These are phyloP conservation scores for Drosophila erecta DNA, from an alignment of 1,140 invertebrate species.

Conservation along the genomic window DNA sequence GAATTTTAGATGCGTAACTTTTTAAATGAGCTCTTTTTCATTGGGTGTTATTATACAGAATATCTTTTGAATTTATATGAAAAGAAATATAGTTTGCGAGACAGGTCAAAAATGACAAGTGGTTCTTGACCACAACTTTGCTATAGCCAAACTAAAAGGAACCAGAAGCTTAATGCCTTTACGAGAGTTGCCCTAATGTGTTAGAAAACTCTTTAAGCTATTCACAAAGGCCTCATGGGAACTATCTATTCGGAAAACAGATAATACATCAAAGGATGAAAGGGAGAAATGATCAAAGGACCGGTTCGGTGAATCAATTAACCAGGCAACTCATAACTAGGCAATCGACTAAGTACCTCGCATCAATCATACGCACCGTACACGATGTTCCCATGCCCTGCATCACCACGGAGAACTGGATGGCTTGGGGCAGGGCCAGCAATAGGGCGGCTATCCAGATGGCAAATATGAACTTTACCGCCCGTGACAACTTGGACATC, in stretches of 20 bases:
- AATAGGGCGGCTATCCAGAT: constrained; percentile 90
- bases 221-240: not conserved
- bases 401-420: constrained; percentile 89
- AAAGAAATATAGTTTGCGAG: too few species aligned
- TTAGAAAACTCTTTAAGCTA: not conserved
- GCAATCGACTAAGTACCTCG: constrained; percentile 1
- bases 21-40: not conserved
- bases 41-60: too few species aligned
- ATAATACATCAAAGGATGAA: not conserved
- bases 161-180: too few species aligned
- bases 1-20: not conserved
- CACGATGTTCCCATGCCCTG: constrained; percentile 85
- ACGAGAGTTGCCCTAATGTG: too few species aligned
- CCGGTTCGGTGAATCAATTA: constrained; percentile 14
- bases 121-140: too few species aligned
- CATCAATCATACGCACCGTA: constrained; percentile 72
- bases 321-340: not conserved
- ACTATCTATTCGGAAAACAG: not conserved
- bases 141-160: too few species aligned
- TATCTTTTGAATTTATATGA: too few species aligned
- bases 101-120: too few species aligned
- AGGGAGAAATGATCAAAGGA: not conserved
- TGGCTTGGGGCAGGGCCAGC: constrained; percentile 92
- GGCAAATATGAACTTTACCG: constrained; percentile 89
- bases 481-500: constrained; percentile 92